Base-by-base conservation (phyloP, 2,113 vertebrate species). In the Caloenas nicobarica region DNA sequence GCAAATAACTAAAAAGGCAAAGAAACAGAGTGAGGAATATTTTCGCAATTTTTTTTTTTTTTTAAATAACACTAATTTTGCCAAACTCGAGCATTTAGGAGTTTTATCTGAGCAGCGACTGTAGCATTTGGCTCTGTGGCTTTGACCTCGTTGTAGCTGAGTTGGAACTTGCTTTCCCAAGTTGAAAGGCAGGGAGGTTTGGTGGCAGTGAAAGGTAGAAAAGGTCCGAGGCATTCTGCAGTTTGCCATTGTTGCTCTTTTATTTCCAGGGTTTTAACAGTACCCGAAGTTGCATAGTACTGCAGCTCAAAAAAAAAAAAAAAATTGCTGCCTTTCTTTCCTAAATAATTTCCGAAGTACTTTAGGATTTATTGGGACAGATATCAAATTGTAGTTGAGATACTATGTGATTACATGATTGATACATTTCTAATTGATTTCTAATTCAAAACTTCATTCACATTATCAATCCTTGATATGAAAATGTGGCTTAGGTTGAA, bases 91-190 rank as follows among this genome's bases (percentile, higher is more conserved):
- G 16, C 31, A 12, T 40, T 33, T n/a, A 12, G 54, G 88, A 81
- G 83, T 61, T 92, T n/a, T 74, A 56, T 48, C n/a, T 86, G 83
- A 71, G 93, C 95, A 66, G 88, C 62, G 70, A 7, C 73, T 66
- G 62, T 16, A 81, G 84, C 89, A 7, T 92, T 95, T 81, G 94
- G 95, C 96, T 86, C 90, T 72, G 93, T 86, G 96, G 89, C 89
- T 97, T 95, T 96, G 96, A 96, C 95, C 97, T 97, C 83, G 36
- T 93, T 84, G 95, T 65, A 96, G 93, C 96, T 74, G 87, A 80
- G 94, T 38, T 88, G 95, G 93, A 96, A 97, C 79, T 97, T 88
- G 93, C 93, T 97, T 96, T 94, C 95, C 97, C 94, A 94, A 87
- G 93, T 91, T 97, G 91, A 96, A 98, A 96, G 86, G 86, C 95